These are phyloP conservation scores for Tupiocoris notatus DNA, from an alignment of 2,888 invertebrate species.

Conservation along the genomic window DNA sequence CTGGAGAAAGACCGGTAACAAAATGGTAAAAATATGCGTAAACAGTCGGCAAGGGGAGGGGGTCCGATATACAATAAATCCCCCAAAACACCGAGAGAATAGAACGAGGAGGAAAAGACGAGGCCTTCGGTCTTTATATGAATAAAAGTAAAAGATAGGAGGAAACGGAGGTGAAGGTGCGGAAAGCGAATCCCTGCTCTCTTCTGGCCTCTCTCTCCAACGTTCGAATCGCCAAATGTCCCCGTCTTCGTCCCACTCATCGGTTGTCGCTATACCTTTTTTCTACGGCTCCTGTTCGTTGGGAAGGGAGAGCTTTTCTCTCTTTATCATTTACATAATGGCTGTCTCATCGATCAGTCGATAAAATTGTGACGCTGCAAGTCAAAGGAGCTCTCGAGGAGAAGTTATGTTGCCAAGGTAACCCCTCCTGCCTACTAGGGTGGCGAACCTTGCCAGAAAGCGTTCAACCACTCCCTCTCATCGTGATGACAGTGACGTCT, in stretches of 20 bases:
- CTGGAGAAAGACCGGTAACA: slow-evolving; percentile 28
- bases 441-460: neutral
- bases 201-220: slow-evolving; percentile 7
- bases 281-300: slow-evolving; percentile 15
- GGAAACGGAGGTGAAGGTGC: neutral
- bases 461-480: no score
- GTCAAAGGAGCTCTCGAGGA: slow-evolving; percentile 41
- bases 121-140: slow-evolving; percentile 34
- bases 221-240: neutral
- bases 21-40: slow-evolving; percentile 44
- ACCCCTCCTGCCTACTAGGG: slow-evolving; percentile 8
- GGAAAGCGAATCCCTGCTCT: slow-evolving; percentile 26
- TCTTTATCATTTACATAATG: slow-evolving; percentile 49
- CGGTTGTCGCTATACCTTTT: slow-evolving; percentile 25
- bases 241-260: slow-evolving; percentile 9
- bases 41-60: slow-evolving; percentile 26
- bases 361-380: slow-evolving; percentile 47
- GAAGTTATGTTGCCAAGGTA: slow-evolving; percentile 37
- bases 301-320: slow-evolving; percentile 33
- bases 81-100: slow-evolving; percentile 39
- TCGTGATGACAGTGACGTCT: slow-evolving; percentile 33
- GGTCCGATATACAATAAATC: slow-evolving; percentile 43
- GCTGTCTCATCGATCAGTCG: slow-evolving; percentile 48
- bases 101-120: slow-evolving; percentile 12
- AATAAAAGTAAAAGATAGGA: slow-evolving; percentile 24